A percentile compares a stretch with the other conserved stretches of the same genome.
Evolutionary conservation across 2,888 invertebrate genomes (phyloP).

Genomic region (Yponomeuta malinellus): DNA sequence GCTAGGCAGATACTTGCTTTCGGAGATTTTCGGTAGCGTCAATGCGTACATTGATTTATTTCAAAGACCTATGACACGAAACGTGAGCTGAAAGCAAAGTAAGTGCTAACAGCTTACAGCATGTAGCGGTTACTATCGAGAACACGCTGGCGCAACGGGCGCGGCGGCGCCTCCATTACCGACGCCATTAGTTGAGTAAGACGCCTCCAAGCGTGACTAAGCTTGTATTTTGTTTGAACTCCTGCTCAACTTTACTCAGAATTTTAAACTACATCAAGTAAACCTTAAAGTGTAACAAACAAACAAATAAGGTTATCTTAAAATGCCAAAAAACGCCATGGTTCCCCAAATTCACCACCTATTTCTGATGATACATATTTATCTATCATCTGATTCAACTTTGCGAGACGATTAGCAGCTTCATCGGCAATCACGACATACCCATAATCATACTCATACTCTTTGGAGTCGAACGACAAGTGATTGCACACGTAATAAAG

Average conservation of each 20-base stretch:
- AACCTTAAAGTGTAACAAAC: no score
- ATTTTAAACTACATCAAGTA: neutral
- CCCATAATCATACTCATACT: neutral
- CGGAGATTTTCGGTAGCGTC: no score
- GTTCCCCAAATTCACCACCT: neutral
- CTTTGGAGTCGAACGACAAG: neutral
- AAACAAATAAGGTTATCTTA: no score
- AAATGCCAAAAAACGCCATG: no score
- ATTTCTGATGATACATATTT: no score
- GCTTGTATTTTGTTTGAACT: slow-evolving; percentile 17
- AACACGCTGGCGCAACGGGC: neutral
- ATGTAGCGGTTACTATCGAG: no score
- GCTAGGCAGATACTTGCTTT: no score
- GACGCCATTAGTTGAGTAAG: slow-evolving; percentile 19
- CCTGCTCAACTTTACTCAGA: slow-evolving; percentile 2
- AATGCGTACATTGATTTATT: no score
- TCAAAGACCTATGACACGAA: no score
- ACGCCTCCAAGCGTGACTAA: slow-evolving; percentile 19
- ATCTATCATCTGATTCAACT: neutral
- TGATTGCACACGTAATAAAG: neutral
- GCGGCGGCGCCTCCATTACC: slow-evolving; percentile 20
- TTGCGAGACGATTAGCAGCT: neutral
- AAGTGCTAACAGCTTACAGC: no score
- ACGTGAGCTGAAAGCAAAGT: no score
- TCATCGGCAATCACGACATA: neutral